These are phyloP conservation scores for Macaria liturata DNA, from an alignment of 2,888 invertebrate species.

Conservation along the genomic window DNA sequence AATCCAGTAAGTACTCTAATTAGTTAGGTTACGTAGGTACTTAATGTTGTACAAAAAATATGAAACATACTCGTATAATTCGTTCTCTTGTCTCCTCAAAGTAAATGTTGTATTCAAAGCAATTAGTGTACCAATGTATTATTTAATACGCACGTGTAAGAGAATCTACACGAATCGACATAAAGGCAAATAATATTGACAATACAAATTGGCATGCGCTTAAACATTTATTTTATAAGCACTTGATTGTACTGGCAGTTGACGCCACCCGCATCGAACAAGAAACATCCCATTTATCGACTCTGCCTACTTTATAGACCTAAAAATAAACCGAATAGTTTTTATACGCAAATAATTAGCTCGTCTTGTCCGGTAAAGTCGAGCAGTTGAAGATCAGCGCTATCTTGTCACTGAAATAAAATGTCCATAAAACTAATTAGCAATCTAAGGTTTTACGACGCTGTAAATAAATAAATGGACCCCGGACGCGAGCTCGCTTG, in stretches of 20 bases:
- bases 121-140: not conserved
- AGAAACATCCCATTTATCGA: conserved; percentile 12
- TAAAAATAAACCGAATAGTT: conserved; percentile 12
- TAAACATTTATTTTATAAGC: conserved; percentile 3
- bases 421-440: conserved; percentile 75
- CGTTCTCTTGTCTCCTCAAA: too few species aligned
- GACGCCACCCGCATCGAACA: conserved; percentile 36
- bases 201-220: conserved; percentile 2
- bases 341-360: conserved; percentile 18
- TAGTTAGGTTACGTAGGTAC: too few species aligned
- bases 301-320: conserved; percentile 7
- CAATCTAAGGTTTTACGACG: conserved; percentile 70
- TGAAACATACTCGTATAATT: too few species aligned
- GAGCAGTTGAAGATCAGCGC: conserved; percentile 38
- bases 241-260: conserved; percentile 11
- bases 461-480: conserved; percentile 69
- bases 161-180: conserved; percentile 7
- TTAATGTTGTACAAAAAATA: too few species aligned
- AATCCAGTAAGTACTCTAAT: too few species aligned
- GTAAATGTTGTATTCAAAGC: too few species aligned
- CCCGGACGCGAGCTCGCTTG: conserved; percentile 52
- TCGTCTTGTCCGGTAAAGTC: conserved; percentile 10
- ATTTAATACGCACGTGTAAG: not conserved
- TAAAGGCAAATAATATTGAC: conserved; percentile 6
- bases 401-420: conserved; percentile 60